Evolutionary conservation across 1,140 invertebrate species (phyloP).

Genomic region (Rhopalosiphum padi): DNA sequence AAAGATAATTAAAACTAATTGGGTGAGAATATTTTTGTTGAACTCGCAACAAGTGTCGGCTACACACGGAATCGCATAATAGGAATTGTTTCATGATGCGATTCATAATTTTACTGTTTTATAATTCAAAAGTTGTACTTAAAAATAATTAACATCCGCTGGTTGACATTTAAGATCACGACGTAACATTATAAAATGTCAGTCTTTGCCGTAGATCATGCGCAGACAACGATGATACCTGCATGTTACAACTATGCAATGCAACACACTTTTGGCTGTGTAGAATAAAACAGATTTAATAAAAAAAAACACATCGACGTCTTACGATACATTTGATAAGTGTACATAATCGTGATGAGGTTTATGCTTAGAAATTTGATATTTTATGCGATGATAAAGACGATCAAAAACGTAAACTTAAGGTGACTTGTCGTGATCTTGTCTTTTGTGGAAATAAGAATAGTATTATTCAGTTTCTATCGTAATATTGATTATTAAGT

Average conservation of each 20-base stretch:
- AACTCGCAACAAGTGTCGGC: neutral
- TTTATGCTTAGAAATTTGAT: neutral
- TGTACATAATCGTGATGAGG: neutral
- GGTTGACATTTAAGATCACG: neutral
- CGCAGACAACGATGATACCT: neutral
- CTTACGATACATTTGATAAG: neutral
- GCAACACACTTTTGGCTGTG: no score
- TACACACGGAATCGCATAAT: neutral
- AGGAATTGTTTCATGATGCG: neutral
- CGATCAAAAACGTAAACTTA: neutral
- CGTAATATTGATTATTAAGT: neutral
- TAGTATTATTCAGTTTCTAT: neutral
- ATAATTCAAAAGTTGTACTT: neutral
- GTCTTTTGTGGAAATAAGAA: neutral
- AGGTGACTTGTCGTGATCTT: neutral
- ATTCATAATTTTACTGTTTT: neutral
- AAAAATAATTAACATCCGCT: neutral
- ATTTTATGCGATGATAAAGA: neutral
- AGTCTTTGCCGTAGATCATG: neutral
- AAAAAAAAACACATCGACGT: neutral
- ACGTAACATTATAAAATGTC: neutral
- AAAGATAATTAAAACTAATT: conserved; percentile 7
- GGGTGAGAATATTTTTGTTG: conserved; percentile 9
- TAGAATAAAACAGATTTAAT: no score
- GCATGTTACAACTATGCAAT: no score